A percentile compares a stretch with the other conserved stretches of the same genome.
phyloP scores from a whole-genome alignment of 2,888 invertebrate species.

The Trachelus troglodyta region DNA sequence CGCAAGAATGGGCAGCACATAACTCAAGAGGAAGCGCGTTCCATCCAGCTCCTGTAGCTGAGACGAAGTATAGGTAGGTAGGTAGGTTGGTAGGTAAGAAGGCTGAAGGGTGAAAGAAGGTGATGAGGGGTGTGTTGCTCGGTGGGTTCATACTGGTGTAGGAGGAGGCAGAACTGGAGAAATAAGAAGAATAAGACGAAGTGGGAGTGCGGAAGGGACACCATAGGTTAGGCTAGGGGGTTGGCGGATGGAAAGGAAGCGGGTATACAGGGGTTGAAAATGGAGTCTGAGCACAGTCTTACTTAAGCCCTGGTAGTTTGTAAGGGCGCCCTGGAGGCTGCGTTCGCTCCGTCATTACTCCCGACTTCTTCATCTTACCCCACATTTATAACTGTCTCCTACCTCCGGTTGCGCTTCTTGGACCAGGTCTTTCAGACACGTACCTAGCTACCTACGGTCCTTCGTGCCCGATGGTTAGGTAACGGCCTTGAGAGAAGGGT shows the following conservation, averaged over 20 bases:
- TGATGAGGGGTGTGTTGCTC: no score
- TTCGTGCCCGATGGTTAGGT: no score
- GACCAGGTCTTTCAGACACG: no score
- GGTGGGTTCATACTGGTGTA: no score
- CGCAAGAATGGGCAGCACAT: conserved; percentile 8
- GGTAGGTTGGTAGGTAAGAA: no score
- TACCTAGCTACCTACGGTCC: no score
- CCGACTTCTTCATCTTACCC: conserved; percentile 22
- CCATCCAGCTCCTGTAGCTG: not conserved
- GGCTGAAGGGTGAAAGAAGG: no score
- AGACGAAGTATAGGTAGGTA: no score
- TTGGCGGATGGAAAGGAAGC: no score
- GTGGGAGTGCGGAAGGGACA: conserved; percentile 1
- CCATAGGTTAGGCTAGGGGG: conserved; percentile 9
- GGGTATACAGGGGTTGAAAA: conserved; percentile 8
- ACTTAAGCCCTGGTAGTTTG: conserved; percentile 23
- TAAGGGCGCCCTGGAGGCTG: conserved; percentile 19
- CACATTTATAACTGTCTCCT: conserved; percentile 22
- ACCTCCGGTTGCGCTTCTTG: conserved; percentile 14
- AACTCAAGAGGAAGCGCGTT: not conserved
- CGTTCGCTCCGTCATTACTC: conserved; percentile 24
- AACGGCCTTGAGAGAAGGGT: not conserved
- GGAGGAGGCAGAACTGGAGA: not conserved
- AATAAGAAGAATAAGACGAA: conserved; percentile 1
- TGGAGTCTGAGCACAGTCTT: conserved; percentile 20